Evolutionary conservation across 2,113 vertebrate genomes (phyloP).

Genomic region (Xiphophorus hellerii): DNA sequence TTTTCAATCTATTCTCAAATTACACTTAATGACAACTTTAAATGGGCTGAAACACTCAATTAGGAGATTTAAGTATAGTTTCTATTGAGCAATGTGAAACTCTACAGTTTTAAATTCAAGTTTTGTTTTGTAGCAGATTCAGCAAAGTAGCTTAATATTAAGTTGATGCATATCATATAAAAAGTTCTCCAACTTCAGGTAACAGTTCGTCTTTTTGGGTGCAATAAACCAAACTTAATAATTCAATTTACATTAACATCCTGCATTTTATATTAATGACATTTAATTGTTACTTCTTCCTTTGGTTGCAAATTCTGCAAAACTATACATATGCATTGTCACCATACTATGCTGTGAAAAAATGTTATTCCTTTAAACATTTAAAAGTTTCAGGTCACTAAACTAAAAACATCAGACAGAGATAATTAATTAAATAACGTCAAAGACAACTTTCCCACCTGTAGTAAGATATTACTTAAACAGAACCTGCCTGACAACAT

Average conservation of each 20-base stretch:
- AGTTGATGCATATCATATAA: background rate
- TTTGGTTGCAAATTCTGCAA: background rate
- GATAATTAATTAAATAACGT: background rate
- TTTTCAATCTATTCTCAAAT: background rate
- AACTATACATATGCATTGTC: background rate
- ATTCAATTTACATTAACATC: too few relatives aligned
- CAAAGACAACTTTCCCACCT: background rate
- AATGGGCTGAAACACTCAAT: background rate
- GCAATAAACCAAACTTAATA: too few relatives aligned
- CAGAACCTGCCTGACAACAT: background rate
- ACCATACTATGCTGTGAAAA: too few relatives aligned
- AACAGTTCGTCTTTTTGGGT: too few relatives aligned
- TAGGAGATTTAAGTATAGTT: background rate
- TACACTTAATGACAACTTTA: background rate
- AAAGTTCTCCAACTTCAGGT: too few relatives aligned
- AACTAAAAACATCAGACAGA: too few relatives aligned
- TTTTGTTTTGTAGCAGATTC: slow-evolving; percentile 15
- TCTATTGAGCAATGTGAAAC: background rate
- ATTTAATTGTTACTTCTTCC: background rate
- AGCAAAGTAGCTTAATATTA: background rate
- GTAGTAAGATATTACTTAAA: background rate
- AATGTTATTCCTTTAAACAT: too few relatives aligned
- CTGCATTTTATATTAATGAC: too few relatives aligned
- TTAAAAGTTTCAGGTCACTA: too few relatives aligned
- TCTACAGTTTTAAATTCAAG: background rate